Evolutionary conservation across 2,797 vertebrate species (phyloP).

Genomic region (Bovichtus variegatus): DNA sequence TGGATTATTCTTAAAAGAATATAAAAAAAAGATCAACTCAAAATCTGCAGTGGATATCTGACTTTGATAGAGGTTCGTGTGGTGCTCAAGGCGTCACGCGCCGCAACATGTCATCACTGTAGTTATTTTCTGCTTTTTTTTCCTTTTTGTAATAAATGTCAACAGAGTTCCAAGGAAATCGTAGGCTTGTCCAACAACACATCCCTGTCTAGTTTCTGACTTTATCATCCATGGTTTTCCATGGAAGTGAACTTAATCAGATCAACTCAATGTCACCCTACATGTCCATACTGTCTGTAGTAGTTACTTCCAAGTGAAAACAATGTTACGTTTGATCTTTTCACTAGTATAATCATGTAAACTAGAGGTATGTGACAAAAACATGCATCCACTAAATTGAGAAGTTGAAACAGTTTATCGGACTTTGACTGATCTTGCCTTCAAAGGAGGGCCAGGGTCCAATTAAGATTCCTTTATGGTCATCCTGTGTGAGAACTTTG

Average conservation of each 20-base stretch:
- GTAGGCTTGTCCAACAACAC: background rate
- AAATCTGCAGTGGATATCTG: background rate
- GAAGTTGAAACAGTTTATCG: conserved; percentile 17
- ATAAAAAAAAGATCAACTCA: background rate
- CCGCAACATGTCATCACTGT: no score
- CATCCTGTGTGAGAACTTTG: conserved; percentile 81
- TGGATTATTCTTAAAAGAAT: no score
- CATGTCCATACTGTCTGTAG: background rate
- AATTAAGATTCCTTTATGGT: conserved; percentile 73
- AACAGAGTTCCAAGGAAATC: background rate
- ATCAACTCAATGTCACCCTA: background rate
- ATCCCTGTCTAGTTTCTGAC: accelerated
- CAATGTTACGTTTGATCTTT: background rate
- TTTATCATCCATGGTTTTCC: background rate
- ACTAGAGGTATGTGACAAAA: conserved; percentile 1
- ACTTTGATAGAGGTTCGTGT: background rate
- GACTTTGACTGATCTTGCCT: conserved; percentile 71
- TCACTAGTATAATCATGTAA: background rate
- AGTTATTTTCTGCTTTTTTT: no score
- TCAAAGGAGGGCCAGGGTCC: conserved; percentile 74
- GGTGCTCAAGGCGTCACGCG: no score
- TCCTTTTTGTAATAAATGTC: no score
- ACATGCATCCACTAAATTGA: background rate
- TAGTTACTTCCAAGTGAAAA: conserved; percentile 2
- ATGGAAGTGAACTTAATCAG: background rate